These are phyloP conservation scores for Carassius gibelio DNA, from an alignment of 2,113 vertebrate species.

Conservation along the genomic window DNA sequence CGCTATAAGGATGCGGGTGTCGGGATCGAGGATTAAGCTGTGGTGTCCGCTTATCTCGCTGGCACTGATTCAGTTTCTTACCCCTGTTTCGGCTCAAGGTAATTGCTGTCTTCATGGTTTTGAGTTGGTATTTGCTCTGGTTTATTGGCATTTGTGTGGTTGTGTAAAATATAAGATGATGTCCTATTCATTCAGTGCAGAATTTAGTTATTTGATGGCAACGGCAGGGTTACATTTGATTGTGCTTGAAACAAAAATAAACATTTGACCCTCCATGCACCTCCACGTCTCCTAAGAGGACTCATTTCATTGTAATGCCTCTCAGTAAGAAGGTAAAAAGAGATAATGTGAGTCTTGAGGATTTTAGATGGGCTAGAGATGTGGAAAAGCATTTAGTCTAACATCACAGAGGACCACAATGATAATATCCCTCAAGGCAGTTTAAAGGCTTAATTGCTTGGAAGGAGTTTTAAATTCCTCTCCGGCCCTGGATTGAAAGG, in stretches of 20 bases:
- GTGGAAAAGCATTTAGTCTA: conserved; percentile 17
- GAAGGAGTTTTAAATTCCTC: conserved; percentile 57
- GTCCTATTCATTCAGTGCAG: background rate
- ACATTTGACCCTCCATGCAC: background rate
- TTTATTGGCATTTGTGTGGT: background rate
- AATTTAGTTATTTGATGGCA: too few species aligned
- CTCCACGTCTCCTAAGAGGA: background rate
- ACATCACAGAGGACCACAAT: conserved; percentile 47
- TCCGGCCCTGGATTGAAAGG: conserved; percentile 51
- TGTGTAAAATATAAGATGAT: background rate
- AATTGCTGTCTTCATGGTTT: conserved; percentile 56
- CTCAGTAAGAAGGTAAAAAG: background rate
- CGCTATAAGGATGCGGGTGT: conserved; percentile 69
- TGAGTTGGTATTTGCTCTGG: conserved; percentile 8
- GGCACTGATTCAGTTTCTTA: conserved; percentile 66
- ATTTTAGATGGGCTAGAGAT: background rate
- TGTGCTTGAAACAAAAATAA: too few species aligned
- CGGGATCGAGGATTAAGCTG: conserved; percentile 55
- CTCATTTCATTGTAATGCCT: background rate
- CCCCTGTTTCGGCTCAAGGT: conserved; percentile 77
- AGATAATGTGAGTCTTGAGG: background rate
- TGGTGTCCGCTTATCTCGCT: conserved; percentile 69
- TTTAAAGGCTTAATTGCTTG: conserved; percentile 57
- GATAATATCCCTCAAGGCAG: conserved; percentile 55
- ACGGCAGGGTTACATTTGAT: too few species aligned